A percentile compares a stretch with the other conserved stretches of the same genome.
phyloP scores from a whole-genome alignment of 2,888 invertebrate species.

The Rhingia campestris region DNA sequence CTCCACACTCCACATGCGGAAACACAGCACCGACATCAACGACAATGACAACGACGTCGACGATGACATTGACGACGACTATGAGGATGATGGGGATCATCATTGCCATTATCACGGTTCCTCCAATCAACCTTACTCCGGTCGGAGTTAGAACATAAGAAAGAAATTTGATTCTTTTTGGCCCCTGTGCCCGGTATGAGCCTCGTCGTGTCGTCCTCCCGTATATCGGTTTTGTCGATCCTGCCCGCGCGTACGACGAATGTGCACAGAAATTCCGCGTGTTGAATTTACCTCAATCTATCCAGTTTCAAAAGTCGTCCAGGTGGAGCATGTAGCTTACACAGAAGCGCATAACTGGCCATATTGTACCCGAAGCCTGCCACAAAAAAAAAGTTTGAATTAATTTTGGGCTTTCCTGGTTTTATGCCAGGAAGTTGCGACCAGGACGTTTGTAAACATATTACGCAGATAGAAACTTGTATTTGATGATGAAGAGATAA shows the following conservation, averaged over 20 bases:
- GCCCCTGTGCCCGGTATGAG: neutral
- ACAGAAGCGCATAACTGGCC: slow-evolving; percentile 70
- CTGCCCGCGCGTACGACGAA: slow-evolving; percentile 37
- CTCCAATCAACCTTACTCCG: slow-evolving; percentile 46
- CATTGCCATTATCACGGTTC: slow-evolving; percentile 54
- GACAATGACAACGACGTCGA: slow-evolving; percentile 11
- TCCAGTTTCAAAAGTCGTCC: slow-evolving; percentile 61
- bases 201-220: slow-evolving; percentile 15
- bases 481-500: too few relatives aligned
- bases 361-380: slow-evolving; percentile 57
- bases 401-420: too few relatives aligned
- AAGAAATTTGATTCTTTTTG: slow-evolving; percentile 33
- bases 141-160: slow-evolving; percentile 21
- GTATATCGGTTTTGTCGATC: slow-evolving; percentile 58
- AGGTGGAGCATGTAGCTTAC: slow-evolving; percentile 65
- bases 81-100: slow-evolving; percentile 55
- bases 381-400: too few relatives aligned
- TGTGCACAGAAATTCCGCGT: slow-evolving; percentile 75
- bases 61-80: too few relatives aligned
- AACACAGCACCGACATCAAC: slow-evolving; percentile 30
- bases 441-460: too few relatives aligned
- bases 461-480: too few relatives aligned
- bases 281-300: slow-evolving; percentile 77
- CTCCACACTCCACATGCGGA: neutral
- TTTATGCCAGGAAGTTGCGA: too few relatives aligned